Conservation (phyloP, 2,113 vertebrate species). For the Paracanthobrama guichenoti region DNA sequence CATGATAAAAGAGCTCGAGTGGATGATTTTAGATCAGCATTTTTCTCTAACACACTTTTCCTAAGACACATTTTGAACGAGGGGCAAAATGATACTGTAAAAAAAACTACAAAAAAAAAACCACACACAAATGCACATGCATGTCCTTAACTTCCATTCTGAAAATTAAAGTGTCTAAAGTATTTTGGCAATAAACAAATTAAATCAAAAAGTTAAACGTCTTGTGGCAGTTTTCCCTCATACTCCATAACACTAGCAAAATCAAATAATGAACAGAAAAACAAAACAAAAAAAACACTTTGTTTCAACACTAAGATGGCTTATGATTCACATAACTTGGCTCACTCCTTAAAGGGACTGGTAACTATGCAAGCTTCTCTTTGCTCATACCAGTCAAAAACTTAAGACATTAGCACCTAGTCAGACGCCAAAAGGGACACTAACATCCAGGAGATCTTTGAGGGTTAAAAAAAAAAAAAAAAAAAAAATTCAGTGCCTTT, state of each 20-base stretch:
- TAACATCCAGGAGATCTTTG: constrained; percentile 22
- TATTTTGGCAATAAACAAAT: constrained; percentile 54
- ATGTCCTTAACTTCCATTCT: constrained; percentile 20
- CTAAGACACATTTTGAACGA: constrained; percentile 3
- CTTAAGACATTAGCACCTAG: constrained; percentile 19
- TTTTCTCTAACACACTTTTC: no score
- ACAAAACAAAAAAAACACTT: constrained; percentile 57
- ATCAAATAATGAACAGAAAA: not conserved
- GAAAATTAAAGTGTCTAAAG: constrained; percentile 50
- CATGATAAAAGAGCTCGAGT: not conserved
- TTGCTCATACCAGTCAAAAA: not conserved
- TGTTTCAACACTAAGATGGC: constrained; percentile 55
- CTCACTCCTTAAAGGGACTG: constrained; percentile 33
- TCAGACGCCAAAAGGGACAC: not conserved
- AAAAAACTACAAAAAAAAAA: not conserved
- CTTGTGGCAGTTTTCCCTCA: not conserved
- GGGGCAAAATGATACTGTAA: not conserved
- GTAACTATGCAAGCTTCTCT: not conserved
- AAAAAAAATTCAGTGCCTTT: constrained; percentile 8
- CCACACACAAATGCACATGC: not conserved
- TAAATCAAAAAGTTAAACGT: constrained; percentile 24
- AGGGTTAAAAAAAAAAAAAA: not conserved
- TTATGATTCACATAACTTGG: constrained; percentile 34
- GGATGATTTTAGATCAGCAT: not conserved
- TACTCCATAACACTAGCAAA: constrained; percentile 12